phyloP scores from a whole-genome alignment of 2,888 invertebrate species.

The Acanthoscelides obtectus region DNA sequence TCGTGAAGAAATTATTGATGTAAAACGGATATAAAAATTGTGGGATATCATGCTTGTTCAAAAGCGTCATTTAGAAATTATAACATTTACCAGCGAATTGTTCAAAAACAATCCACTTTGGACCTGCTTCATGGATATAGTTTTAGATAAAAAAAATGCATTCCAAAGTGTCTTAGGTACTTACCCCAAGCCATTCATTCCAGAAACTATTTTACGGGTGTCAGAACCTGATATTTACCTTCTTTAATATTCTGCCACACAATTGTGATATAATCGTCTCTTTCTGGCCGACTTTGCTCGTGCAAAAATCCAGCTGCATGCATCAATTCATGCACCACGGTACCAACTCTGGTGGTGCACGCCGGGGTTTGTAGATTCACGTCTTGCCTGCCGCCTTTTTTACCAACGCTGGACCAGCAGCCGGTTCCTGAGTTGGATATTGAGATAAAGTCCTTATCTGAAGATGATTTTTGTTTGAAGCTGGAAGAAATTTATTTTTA shows the following conservation, averaged over 20 bases:
- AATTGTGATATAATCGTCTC: constrained; percentile 43
- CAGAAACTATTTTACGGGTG: too few species aligned
- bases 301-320: constrained; percentile 78
- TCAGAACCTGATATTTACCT: constrained; percentile 51
- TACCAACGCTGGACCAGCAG: constrained; percentile 79
- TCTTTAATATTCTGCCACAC: constrained; percentile 64
- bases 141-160: too few species aligned
- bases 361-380: constrained; percentile 63
- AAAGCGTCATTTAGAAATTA: too few species aligned
- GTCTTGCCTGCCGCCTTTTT: constrained; percentile 62
- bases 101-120: too few species aligned
- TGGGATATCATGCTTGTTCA: too few species aligned
- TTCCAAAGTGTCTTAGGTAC: too few species aligned
- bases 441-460: constrained; percentile 64
- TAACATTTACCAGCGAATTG: too few species aligned
- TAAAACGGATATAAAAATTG: too few species aligned
- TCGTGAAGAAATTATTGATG: too few species aligned
- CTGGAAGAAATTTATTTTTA: constrained; percentile 25
- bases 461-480: constrained; percentile 59
- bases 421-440: constrained; percentile 67
- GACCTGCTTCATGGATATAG: too few species aligned
- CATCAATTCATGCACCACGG: constrained; percentile 73
- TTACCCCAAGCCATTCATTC: too few species aligned
- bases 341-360: constrained; percentile 68
- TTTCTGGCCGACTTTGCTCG: constrained; percentile 74